These are phyloP conservation scores for Drosophila setifemur DNA, from an alignment of 1,140 invertebrate genomes.

Conservation along the genomic window DNA sequence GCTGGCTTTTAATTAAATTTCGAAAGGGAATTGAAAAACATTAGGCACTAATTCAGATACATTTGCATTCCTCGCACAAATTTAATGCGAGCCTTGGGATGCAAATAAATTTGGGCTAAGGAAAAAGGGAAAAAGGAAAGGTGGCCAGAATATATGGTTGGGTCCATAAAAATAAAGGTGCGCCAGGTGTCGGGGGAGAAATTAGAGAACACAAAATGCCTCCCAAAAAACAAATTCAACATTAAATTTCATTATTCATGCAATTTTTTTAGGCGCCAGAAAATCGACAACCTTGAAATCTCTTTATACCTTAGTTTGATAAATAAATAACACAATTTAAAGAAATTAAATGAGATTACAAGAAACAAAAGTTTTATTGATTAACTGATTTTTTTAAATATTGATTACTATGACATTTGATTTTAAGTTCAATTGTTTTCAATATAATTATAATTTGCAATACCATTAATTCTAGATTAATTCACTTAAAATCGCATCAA, in stretches of 20 bases:
- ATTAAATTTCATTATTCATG: slow-evolving; percentile 1
- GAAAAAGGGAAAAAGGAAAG: neutral
- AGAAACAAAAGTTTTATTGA: neutral
- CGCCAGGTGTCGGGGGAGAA: slow-evolving; percentile 10
- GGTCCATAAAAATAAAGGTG: slow-evolving; percentile 12
- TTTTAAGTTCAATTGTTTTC: too few relatives aligned
- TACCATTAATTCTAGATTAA: too few relatives aligned
- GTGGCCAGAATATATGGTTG: slow-evolving; percentile 6
- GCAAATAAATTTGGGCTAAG: neutral
- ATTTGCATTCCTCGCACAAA: neutral
- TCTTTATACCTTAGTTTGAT: neutral
- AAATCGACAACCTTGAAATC: neutral
- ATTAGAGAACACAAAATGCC: neutral
- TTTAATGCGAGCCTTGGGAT: slow-evolving; percentile 22
- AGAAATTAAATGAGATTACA: neutral
- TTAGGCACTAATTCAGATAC: neutral
- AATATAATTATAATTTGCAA: too few relatives aligned
- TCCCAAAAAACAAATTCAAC: neutral
- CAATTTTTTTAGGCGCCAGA: neutral
- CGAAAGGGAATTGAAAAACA: neutral
- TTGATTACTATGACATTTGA: too few relatives aligned
- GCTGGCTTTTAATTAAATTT: neutral
- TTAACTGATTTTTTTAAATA: too few relatives aligned
- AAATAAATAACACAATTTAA: neutral
- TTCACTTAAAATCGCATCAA: too few relatives aligned